phyloP scores from a whole-genome alignment of 1,140 invertebrate species.

The Polypedilum vanderplanki region DNA sequence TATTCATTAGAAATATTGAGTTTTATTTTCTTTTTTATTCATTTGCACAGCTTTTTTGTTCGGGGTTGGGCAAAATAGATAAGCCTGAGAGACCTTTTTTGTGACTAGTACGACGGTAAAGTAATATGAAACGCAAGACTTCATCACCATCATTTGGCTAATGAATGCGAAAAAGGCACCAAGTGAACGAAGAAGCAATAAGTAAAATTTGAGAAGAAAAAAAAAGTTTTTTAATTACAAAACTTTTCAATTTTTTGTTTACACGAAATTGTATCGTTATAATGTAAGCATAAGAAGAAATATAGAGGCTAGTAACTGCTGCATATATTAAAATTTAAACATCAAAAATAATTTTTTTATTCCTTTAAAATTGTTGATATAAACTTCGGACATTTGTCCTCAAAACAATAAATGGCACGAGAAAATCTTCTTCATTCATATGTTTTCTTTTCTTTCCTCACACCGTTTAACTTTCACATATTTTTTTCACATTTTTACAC shows the following conservation, averaged over 20 bases:
- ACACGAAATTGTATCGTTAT: background rate
- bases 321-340: no score
- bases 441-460: background rate
- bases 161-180: background rate
- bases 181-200: background rate
- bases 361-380: background rate
- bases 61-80: no score
- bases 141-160: conserved; percentile 3
- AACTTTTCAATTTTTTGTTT: conserved; percentile 8
- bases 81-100: no score
- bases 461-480: conserved; percentile 17
- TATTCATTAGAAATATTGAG: background rate
- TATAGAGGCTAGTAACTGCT: no score
- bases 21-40: background rate
- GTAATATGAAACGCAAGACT: background rate
- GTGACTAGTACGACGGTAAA: no score
- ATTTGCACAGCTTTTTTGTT: no score
- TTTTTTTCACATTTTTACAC: background rate
- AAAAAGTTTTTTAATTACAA: background rate
- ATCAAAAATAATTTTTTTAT: background rate
- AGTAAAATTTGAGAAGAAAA: conserved; percentile 15
- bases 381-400: conserved; percentile 11
- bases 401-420: conserved; percentile 17
- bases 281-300: background rate
- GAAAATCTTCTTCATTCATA: background rate